A percentile compares a stretch with the other conserved stretches of the same genome.
phyloP scores from a whole-genome alignment of 2,797 vertebrate genomes.

The Cottoperca gobio region DNA sequence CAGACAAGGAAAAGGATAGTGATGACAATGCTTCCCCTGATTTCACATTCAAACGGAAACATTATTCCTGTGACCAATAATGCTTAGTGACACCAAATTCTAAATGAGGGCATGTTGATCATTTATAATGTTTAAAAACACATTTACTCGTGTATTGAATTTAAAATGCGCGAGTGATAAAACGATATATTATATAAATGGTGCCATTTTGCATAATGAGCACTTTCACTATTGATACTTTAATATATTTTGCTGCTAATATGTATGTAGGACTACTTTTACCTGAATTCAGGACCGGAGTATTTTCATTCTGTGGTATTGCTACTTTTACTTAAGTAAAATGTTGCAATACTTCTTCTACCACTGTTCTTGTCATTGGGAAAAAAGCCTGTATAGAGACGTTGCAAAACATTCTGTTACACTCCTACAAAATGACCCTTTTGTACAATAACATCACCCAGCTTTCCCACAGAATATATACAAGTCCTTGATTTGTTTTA shows the following conservation, averaged over 20 bases:
- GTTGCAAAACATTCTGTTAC: neutral
- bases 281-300: no score
- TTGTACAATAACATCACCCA: neutral
- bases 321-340: neutral
- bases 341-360: neutral
- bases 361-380: neutral
- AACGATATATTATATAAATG: neutral
- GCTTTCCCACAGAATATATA: neutral
- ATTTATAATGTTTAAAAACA: neutral
- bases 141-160: neutral
- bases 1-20: conserved; percentile 27
- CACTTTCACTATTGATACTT: no score
- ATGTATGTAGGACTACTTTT: neutral
- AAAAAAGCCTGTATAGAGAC: neutral
- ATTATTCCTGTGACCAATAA: neutral
- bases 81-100: neutral
- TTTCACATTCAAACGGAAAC: neutral
- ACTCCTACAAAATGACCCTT: neutral
- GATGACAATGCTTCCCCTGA: neutral
- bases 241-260: neutral
- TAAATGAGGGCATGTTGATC: neutral
- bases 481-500: neutral
- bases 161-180: neutral
- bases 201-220: neutral
- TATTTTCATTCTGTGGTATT: no score